phyloP scores from a whole-genome alignment of 2,797 vertebrate species.

The Sebastes umbrosus region DNA sequence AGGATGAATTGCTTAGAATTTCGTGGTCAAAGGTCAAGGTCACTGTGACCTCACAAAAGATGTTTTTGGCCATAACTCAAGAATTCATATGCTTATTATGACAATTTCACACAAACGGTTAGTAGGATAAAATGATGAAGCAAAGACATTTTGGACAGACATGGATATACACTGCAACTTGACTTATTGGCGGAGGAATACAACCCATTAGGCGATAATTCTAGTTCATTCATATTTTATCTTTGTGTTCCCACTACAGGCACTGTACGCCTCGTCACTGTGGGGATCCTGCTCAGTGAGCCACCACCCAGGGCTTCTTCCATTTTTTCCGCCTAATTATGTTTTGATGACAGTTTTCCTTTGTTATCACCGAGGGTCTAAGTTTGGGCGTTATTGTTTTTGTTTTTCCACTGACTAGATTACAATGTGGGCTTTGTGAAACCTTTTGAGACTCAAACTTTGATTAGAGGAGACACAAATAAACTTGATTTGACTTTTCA shows the following conservation, averaged over 20 bases:
- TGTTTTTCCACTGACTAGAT: background rate
- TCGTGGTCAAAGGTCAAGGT: background rate
- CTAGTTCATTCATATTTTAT: background rate
- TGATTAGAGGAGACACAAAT: background rate
- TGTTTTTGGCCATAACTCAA: background rate
- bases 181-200: background rate
- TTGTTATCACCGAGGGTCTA: constrained; percentile 3
- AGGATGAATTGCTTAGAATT: too few species aligned
- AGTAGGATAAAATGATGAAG: too few species aligned
- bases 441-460: background rate
- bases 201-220: background rate
- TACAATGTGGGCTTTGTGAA: background rate
- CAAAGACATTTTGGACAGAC: background rate
- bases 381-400: constrained; percentile 1
- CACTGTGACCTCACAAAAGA: background rate
- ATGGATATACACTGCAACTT: background rate
- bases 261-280: background rate
- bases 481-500: background rate
- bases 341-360: constrained; percentile 21
- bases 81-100: background rate
- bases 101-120: background rate
- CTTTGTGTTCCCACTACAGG: constrained; percentile 3
- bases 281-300: constrained; percentile 15
- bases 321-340: constrained; percentile 36
- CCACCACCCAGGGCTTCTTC: background rate